Evolutionary conservation across 1,140 invertebrate species (phyloP), one percentile per base, ranked within the genome.

Genomic region (Caenorhabditis inopinata): DNA sequence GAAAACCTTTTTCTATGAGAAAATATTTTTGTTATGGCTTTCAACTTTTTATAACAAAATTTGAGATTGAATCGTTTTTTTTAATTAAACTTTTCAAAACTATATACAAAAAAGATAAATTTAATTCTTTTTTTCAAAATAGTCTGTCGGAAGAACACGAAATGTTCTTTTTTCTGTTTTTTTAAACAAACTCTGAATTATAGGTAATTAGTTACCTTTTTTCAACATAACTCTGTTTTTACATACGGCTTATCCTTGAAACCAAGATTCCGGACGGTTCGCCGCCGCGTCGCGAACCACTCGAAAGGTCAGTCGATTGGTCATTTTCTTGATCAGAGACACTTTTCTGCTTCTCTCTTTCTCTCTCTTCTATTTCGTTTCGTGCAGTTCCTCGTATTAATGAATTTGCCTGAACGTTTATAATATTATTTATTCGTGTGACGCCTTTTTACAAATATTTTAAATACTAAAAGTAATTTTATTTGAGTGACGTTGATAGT

Each of bases 261-360:
- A 38, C 58, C 58, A 68, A 25, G 58, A 38, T 38, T 68, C 32
- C 51, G 12, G 14, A 11, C 25, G 11, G n/a, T 3, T n/a, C n/a
- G n/a, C 9, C 25, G 27, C 2, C 2, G 27, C 27, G 27, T 25
- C 58, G 58, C 32, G 27, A 68, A 68, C 58, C 58, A 68, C 58
- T 68, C 58, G 18, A 68, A 68, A 68, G 58, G 58, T 68, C 58
- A 68, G 9, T 42, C 58, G 21, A 68, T 38, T 68, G 58, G 58
- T 68, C 58, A 68, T 42, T 68, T 68, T 68, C 32, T 68, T 68
- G 58, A 68, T 68, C 58, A 29, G 32, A 38, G 32, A 68, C 58
- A 68, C 58, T 21, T 58, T 18, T 42, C 18, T 27, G 21, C n/a
- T 42, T 42, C 14, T 14, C 32, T 42, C 23, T 68, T 25, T 7